A percentile compares a stretch with the other conserved stretches of the same genome.
Evolutionary conservation across 2,888 invertebrate genomes (phyloP).

Genomic region (Automeris io): DNA sequence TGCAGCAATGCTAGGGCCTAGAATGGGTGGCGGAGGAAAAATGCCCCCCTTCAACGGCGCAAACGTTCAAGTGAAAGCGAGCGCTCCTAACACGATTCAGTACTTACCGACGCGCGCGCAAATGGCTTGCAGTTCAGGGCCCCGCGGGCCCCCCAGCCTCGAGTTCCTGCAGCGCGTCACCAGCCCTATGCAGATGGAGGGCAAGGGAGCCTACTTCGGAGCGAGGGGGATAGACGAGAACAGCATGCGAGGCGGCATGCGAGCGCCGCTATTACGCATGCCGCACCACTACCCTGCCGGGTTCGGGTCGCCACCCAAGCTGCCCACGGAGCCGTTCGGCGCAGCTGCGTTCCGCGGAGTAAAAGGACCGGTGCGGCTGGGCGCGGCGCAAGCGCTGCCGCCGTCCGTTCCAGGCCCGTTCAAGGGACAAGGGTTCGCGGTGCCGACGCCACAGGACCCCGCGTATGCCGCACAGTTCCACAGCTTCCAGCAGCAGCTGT

Average conservation of each 20-base stretch:
- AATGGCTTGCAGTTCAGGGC: constrained; percentile 81
- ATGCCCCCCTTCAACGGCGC: constrained; percentile 78
- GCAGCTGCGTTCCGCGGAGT: constrained; percentile 59
- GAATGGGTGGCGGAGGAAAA: constrained; percentile 75
- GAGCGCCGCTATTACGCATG: constrained; percentile 63
- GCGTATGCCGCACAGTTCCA: constrained; percentile 97
- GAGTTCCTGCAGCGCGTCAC: constrained; percentile 94
- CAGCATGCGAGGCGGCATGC: constrained; percentile 69
- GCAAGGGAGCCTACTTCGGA: constrained; percentile 84
- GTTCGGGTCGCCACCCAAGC: constrained; percentile 67
- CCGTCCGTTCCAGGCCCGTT: constrained; percentile 85
- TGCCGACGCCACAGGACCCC: constrained; percentile 91
- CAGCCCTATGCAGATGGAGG: constrained; percentile 86
- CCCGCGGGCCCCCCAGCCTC: constrained; percentile 89
- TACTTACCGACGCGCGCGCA: constrained; percentile 97
- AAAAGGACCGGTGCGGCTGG: constrained; percentile 53
- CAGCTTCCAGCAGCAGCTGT: constrained; percentile 96
- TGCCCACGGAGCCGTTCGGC: constrained; percentile 56
- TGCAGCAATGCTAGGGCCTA: constrained; percentile 81
- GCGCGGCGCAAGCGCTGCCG: constrained; percentile 82
- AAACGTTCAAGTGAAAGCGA: constrained; percentile 96
- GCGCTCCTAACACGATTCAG: constrained; percentile 98
- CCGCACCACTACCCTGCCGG: constrained; percentile 69
- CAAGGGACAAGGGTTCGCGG: constrained; percentile 88
- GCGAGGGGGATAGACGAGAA: constrained; percentile 75